Conservation (phyloP, 2,797 vertebrate genomes). For the Acomys russatus region DNA sequence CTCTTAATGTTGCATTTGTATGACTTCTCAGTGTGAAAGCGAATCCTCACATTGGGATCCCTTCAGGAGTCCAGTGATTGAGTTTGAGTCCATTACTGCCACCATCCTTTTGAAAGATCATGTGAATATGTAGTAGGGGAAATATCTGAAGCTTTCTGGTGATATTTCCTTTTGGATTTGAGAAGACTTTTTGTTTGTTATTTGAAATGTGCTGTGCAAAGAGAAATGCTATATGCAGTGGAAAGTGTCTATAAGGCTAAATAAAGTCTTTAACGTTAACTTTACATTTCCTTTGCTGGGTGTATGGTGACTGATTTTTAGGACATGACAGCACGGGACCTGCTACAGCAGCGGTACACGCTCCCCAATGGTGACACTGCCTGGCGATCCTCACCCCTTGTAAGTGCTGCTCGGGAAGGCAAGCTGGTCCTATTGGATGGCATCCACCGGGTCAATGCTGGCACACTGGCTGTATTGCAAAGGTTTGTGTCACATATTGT, state of each 20-base stretch:
- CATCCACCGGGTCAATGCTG: conserved; percentile 96
- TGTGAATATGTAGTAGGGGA: background rate
- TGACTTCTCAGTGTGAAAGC: conserved; percentile 56
- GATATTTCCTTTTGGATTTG: background rate
- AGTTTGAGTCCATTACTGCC: conserved; percentile 58
- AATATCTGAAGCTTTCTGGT: conserved; percentile 23
- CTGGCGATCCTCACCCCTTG: conserved; percentile 95
- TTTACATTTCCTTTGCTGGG: background rate
- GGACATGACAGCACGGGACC: conserved; percentile 98
- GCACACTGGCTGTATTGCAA: conserved; percentile 96
- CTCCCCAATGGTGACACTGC: conserved; percentile 97
- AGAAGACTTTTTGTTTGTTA: background rate
- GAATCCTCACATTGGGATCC: conserved; percentile 4
- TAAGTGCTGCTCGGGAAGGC: conserved; percentile 95
- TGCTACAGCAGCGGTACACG: conserved; percentile 97
- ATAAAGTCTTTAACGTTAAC: conserved; percentile 28
- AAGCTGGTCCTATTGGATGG: conserved; percentile 96
- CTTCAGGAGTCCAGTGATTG: background rate
- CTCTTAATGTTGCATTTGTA: background rate
- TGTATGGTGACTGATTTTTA: conserved; percentile 79
- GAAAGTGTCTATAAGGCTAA: background rate
- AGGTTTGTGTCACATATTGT: conserved; percentile 89
- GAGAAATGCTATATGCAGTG: background rate
- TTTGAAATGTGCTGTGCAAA: background rate
- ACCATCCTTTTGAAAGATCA: conserved; percentile 9